Percentiles rank a stretch among this genome's conserved stretches.
Conservation (phyloP, 2,888 invertebrate species). For the Netelia virgata region DNA sequence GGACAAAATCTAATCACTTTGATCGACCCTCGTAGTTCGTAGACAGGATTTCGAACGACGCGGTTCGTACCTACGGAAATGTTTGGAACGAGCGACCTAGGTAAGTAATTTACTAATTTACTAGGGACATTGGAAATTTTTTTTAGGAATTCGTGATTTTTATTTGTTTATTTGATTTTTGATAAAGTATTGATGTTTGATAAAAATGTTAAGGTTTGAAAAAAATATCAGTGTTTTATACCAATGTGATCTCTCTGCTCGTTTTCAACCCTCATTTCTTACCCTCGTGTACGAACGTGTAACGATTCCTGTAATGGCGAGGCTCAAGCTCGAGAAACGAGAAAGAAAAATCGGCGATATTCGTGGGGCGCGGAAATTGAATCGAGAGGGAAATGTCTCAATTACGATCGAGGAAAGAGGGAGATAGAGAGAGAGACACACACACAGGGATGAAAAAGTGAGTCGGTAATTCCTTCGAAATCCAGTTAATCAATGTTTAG, state of each 20-base stretch:
- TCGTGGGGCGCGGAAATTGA: background rate
- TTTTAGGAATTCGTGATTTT: background rate
- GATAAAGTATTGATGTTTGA: too few species aligned
- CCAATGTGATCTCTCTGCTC: background rate
- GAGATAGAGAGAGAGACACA: background rate
- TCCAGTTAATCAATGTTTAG: background rate
- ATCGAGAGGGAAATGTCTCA: background rate
- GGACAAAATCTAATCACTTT: slow-evolving; percentile 57
- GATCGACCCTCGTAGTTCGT: slow-evolving; percentile 37
- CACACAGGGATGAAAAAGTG: background rate
- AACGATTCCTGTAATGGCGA: background rate
- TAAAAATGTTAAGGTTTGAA: background rate
- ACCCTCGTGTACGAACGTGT: background rate
- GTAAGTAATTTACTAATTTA: background rate
- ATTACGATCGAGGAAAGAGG: background rate
- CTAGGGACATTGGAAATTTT: background rate
- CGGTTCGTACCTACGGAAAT: background rate
- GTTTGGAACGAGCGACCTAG: background rate
- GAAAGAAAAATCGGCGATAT: background rate
- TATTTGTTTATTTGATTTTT: too few species aligned
- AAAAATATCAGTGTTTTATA: background rate
- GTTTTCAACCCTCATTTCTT: background rate
- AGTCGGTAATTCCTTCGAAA: background rate
- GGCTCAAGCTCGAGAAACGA: background rate
- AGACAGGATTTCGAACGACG: background rate